Base-by-base conservation (phyloP, 2,888 invertebrate genomes). In the Oscheius sp. region DNA sequence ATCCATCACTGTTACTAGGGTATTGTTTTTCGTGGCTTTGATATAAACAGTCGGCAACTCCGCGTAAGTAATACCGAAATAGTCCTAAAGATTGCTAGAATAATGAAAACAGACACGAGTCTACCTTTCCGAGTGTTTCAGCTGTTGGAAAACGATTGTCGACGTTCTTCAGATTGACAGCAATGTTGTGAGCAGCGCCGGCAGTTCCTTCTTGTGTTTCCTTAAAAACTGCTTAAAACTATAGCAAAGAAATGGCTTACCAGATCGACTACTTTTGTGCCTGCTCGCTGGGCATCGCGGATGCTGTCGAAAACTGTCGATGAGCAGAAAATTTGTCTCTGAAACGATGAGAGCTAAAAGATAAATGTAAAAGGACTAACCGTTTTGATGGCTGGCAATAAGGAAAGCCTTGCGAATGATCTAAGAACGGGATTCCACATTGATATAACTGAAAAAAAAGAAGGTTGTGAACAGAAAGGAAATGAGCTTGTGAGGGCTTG, bases 1-100 rank as follows among this genome's bases (percentile, higher is more conserved):
- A 90, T 95, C 93, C 0, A 94, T 93, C 53, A 95, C 89, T 9
- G 92, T 91, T 75, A 96, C 92, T 73, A 96, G 93, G 10, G 96
- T 96, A 90, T 97, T 97, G 91, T 97, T 97, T 76, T 92, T 92
- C 10, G 94, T 93, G 0, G 94, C 93, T 87, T 93, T 92, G 63
- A 97, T 93, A 89, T 95, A 93, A 84, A 94, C 92, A 74, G 96
- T 92, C 0, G 95, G 95, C 68, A 96, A 88, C 65, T 95, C 93
- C 62, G 63, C 57, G 79, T 79, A 88, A 7, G 84, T 78, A 48
- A 85, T 76, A 7, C 87, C 88, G 55, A 80, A 77, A 76, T 87
- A 88, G 21, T 79, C 70, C 75, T 83, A 76, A 13, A 74, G 71
- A 50, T 13, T 50, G 5, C 33, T 37, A 48, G n/a, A 11, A 29